Percentiles rank a stretch among this genome's conserved stretches.
Conservation (phyloP, 2,888 invertebrate species). For the Leptopilina drosophilae region DNA sequence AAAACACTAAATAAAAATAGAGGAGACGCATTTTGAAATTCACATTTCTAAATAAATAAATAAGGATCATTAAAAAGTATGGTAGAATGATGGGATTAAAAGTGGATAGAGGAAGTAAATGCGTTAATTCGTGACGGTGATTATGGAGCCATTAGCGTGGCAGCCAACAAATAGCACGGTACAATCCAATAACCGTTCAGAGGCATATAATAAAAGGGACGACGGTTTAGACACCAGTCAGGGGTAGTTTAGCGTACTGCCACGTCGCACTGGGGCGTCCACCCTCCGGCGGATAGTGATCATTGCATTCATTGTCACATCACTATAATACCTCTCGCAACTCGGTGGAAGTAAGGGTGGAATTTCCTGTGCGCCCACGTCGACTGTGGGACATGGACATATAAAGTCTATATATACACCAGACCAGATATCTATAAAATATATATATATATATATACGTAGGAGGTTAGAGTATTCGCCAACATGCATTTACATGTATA, state of each 20-base stretch:
- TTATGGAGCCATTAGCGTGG: conserved; percentile 75
- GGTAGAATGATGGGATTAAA: conserved; percentile 10
- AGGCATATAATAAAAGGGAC: conserved; percentile 70
- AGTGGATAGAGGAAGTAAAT: conserved; percentile 26
- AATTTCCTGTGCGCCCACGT: conserved; percentile 17
- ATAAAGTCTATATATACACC: conserved; percentile 38
- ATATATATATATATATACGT: conserved; percentile 42
- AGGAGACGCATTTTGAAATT: not conserved
- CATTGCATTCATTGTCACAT: conserved; percentile 71
- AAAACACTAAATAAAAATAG: too few relatives aligned
- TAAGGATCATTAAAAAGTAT: too few relatives aligned
- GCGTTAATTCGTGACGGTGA: conserved; percentile 72
- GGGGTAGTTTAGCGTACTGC: conserved; percentile 66
- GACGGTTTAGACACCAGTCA: conserved; percentile 70
- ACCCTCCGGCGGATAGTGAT: conserved; percentile 67
- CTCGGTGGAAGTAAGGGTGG: conserved; percentile 25
- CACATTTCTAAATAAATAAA: not conserved
- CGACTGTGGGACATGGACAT: conserved; percentile 28
- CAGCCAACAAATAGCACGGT: conserved; percentile 73
- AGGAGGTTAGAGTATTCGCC: conserved; percentile 45
- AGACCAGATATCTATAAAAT: conserved; percentile 50
- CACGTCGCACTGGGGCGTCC: conserved; percentile 51
- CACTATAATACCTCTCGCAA: conserved; percentile 62
- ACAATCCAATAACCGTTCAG: conserved; percentile 74
- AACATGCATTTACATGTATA: conserved; percentile 55